phyloP scores from a whole-genome alignment of 2,113 vertebrate genomes.

The Eublepharis macularius region DNA sequence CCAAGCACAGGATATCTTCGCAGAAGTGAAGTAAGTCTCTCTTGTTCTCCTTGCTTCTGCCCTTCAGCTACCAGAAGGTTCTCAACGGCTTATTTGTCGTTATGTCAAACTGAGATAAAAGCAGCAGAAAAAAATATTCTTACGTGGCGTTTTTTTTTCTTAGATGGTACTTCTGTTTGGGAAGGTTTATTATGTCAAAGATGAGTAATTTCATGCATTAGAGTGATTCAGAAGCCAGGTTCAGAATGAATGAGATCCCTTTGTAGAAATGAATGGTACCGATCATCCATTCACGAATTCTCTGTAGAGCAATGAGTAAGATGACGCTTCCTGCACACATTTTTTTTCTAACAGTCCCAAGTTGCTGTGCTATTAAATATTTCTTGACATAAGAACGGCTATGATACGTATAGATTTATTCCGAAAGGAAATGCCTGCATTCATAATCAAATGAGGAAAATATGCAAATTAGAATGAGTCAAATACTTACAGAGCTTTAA shows the following conservation, averaged over 20 bases:
- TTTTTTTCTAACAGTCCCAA: slow-evolving; percentile 64
- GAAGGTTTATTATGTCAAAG: slow-evolving; percentile 52
- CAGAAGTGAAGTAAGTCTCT: no score
- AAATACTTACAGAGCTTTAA: slow-evolving; percentile 62
- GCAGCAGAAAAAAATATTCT: slow-evolving; percentile 22
- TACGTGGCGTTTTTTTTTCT: slow-evolving; percentile 44
- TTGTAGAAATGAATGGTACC: slow-evolving; percentile 69
- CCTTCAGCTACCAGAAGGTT: slow-evolving; percentile 17
- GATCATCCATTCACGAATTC: slow-evolving; percentile 74
- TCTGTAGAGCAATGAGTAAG: slow-evolving; percentile 66
- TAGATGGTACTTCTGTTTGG: slow-evolving; percentile 34
- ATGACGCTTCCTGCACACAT: slow-evolving; percentile 69
- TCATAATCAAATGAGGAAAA: slow-evolving; percentile 65
- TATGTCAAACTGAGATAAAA: slow-evolving; percentile 29
- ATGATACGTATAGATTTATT: slow-evolving; percentile 47
- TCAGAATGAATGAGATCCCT: slow-evolving; percentile 66
- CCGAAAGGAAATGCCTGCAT: slow-evolving; percentile 59
- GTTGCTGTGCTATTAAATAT: slow-evolving; percentile 70
- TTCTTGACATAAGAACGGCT: slow-evolving; percentile 69
- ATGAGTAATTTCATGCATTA: slow-evolving; percentile 61
- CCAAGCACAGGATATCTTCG: no score
- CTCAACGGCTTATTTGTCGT: not conserved
- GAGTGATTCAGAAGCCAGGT: slow-evolving; percentile 62
- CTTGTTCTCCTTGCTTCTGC: not conserved
- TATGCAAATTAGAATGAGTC: slow-evolving; percentile 70